Percentiles rank a stretch among this genome's conserved stretches.
Conservation (phyloP, 2,888 invertebrate genomes). For the Lampropteryx suffumata region DNA sequence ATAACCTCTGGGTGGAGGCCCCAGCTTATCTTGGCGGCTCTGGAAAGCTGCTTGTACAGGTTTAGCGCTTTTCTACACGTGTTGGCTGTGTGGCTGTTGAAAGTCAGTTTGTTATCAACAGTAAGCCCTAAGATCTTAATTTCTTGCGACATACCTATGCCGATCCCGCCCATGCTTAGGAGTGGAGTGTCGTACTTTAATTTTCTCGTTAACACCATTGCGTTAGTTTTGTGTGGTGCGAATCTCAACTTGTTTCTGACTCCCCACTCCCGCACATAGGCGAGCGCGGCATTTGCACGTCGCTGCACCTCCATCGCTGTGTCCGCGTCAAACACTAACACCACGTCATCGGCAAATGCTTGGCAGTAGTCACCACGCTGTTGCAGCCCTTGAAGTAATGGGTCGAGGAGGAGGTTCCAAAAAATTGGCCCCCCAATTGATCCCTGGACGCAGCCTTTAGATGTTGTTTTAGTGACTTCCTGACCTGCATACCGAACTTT, state of each 20-base stretch:
- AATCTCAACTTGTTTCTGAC: not conserved
- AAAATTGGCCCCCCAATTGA: not conserved
- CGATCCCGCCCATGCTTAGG: not conserved
- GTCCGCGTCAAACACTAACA: not conserved
- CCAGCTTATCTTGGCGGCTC: constrained; percentile 7
- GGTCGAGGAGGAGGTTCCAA: not conserved
- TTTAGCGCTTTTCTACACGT: not conserved
- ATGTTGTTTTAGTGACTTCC: not conserved
- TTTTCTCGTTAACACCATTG: not conserved
- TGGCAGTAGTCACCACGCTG: not conserved
- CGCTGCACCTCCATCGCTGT: not conserved
- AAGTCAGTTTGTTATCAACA: constrained; percentile 7
- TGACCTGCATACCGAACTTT: not conserved
- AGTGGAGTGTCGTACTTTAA: not conserved
- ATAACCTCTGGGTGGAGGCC: constrained; percentile 26
- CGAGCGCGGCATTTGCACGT: not conserved
- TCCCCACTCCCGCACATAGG: not conserved
- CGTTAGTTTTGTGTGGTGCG: not conserved
- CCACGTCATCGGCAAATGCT: not conserved
- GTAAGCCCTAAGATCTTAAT: constrained; percentile 7
- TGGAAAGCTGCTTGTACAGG: constrained; percentile 4
- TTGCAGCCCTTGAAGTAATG: not conserved
- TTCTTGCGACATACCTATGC: constrained; percentile 5
- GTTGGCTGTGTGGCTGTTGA: not conserved
- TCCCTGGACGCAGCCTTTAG: not conserved